Conservation (phyloP, 2,113 vertebrate genomes). For the Ptychochromis oligacanthus region DNA sequence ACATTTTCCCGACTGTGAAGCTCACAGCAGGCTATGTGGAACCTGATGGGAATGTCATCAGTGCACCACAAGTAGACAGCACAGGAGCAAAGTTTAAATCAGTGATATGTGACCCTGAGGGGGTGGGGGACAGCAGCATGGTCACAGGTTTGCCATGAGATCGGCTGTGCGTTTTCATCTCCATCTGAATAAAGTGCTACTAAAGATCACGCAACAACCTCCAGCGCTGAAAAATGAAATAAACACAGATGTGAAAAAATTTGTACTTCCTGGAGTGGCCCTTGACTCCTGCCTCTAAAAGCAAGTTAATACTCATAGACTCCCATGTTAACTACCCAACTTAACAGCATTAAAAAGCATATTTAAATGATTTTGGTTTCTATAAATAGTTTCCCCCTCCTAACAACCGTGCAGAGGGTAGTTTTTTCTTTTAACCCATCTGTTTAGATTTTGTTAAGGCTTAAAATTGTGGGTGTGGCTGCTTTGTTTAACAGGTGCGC, state of each 20-base stretch:
- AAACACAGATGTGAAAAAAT: neutral
- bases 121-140: slow-evolving; percentile 23
- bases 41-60: neutral
- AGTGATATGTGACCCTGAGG: slow-evolving; percentile 28
- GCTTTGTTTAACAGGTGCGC: too few species aligned
- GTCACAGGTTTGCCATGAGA: slow-evolving; percentile 22
- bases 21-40: slow-evolving; percentile 9
- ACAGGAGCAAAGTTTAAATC: slow-evolving; percentile 28
- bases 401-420: too few species aligned
- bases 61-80: slow-evolving; percentile 6
- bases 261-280: neutral
- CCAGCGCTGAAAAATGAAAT: neutral
- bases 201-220: neutral
- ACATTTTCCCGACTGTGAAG: slow-evolving; percentile 24
- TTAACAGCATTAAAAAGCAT: too few species aligned
- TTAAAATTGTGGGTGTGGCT: too few species aligned
- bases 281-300: neutral
- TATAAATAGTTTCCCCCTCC: too few species aligned
- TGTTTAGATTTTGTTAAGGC: too few species aligned
- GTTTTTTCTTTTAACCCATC: too few species aligned
- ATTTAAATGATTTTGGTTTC: too few species aligned
- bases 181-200: neutral
- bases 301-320: neutral
- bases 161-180: slow-evolving; percentile 3
- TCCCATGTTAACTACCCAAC: too few species aligned